Evolutionary conservation across 2,888 invertebrate species (phyloP), one percentile per base, ranked within the genome.

Genomic region (Pammene fasciana): DNA sequence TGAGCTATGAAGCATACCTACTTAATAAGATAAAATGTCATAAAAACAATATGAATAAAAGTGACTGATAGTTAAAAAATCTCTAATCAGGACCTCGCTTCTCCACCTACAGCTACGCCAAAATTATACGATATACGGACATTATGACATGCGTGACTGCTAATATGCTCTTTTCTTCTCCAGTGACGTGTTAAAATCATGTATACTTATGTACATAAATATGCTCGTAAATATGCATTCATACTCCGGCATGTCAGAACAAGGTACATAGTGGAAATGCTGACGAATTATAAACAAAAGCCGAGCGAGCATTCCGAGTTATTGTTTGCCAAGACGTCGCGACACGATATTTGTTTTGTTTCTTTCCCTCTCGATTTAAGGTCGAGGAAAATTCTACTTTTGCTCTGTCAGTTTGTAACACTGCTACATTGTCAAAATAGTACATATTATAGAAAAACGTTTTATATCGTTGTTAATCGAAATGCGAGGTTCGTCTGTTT

Each of bases 301-400:
- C 80, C 78, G 76, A 77, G 75, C 75, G 72, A 76, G 74, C 62
- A 74, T 74, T 74, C 73, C 75, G 79, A 82, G 83, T 83, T 84
- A 84, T 85, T 83, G 83, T 85, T 84, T 82, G 79, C 76, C 50
- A 26, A 13, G 77, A 80, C 82, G 79, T 79, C 81, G 77, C 76
- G 75, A 82, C 80, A 84, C 82, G 79, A 83, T 84, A 80, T 86
- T 86, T 84, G 81, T 83, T 82, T 82, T 82, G 75, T 74, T 75
- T 75, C 75, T 73, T 78, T 75, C 73, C 72, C 75, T 76, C 75
- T 75, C 72, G 74, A 79, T 75, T 38, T 54, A 36, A 36, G n/a
- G 75, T 81, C 81, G 78, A 82, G 76, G 60, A 4, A 14, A 46
- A 46, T 14, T 14, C 14, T 1, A 5, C 6, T 46, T 46, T 38